A percentile compares a stretch with the other conserved stretches of the same genome.
These are phyloP conservation scores for Lepisosteus osseus DNA, from an alignment of 2,113 vertebrate species.

Conservation along the genomic window DNA sequence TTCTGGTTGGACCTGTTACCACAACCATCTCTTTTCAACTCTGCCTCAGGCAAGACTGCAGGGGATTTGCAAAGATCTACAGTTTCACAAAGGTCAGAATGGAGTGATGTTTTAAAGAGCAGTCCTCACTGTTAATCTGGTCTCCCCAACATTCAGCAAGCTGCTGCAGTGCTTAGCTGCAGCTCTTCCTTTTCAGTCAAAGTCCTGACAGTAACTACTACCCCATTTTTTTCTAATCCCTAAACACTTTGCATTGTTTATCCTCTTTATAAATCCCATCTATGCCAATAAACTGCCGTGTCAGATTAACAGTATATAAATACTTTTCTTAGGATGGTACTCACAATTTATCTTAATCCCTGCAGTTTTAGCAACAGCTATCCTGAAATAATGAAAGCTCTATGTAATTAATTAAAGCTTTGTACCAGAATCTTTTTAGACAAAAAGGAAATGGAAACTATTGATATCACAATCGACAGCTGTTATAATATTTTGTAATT, in stretches of 20 bases:
- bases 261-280: constrained; percentile 21
- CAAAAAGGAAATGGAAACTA: constrained; percentile 48
- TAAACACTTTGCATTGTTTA: neutral
- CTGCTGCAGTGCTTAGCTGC: too few relatives aligned
- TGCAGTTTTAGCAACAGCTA: constrained; percentile 51
- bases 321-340: constrained; percentile 38
- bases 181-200: too few relatives aligned
- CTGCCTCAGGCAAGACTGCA: constrained; percentile 37
- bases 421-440: constrained; percentile 32
- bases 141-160: neutral
- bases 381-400: constrained; percentile 53
- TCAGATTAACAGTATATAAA: constrained; percentile 39
- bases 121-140: neutral
- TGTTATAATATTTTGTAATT: constrained; percentile 54
- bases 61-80: constrained; percentile 36
- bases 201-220: too few relatives aligned
- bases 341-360: constrained; percentile 61
- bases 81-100: constrained; percentile 28
- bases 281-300: constrained; percentile 17
- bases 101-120: neutral
- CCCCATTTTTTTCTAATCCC: too few relatives aligned
- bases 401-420: constrained; percentile 55
- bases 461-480: constrained; percentile 59
- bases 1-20: constrained; percentile 6
- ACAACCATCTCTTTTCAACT: constrained; percentile 12